phyloP scores from a whole-genome alignment of 2,797 vertebrate genomes.

The Bovichtus variegatus region DNA sequence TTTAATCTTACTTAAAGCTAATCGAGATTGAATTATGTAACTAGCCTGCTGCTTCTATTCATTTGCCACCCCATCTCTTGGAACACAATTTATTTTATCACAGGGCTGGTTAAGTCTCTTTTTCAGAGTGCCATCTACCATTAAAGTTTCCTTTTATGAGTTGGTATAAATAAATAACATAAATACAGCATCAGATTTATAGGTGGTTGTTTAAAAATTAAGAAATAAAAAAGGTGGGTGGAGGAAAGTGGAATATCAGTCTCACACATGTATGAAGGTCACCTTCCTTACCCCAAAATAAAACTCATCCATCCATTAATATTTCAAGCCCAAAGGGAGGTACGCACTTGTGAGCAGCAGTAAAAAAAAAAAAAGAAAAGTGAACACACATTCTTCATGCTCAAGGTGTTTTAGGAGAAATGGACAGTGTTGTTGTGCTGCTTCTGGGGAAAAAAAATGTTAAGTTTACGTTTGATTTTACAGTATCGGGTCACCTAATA shows the following conservation, averaged over 20 bases:
- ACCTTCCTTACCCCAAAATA: conserved; percentile 73
- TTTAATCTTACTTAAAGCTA: conserved; percentile 27
- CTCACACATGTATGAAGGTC: conserved; percentile 60
- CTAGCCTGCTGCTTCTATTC: conserved; percentile 11
- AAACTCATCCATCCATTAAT: conserved; percentile 76
- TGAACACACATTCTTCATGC: conserved; percentile 22
- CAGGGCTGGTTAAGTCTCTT: not conserved
- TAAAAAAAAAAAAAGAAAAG: conserved; percentile 36
- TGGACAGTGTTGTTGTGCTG: conserved; percentile 18
- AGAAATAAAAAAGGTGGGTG: conserved; percentile 12
- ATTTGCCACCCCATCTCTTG: not conserved
- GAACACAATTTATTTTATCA: conserved; percentile 28
- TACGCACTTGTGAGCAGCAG: conserved; percentile 40
- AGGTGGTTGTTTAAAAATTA: conserved; percentile 9
- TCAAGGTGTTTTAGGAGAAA: conserved; percentile 28
- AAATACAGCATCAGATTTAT: conserved; percentile 15
- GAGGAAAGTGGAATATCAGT: conserved; percentile 33
- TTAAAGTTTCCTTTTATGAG: not conserved
- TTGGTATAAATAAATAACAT: conserved; percentile 4
- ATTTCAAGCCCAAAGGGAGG: conserved; percentile 69
- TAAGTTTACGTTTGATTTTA: conserved; percentile 25
- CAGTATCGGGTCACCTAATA: conserved; percentile 12
- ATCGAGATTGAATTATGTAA: conserved; percentile 37
- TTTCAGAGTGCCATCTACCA: conserved; percentile 3
- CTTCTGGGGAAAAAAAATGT: conserved; percentile 21